phyloP scores from a whole-genome alignment of 1,140 invertebrate genomes.

The Achatina immaculata region DNA sequence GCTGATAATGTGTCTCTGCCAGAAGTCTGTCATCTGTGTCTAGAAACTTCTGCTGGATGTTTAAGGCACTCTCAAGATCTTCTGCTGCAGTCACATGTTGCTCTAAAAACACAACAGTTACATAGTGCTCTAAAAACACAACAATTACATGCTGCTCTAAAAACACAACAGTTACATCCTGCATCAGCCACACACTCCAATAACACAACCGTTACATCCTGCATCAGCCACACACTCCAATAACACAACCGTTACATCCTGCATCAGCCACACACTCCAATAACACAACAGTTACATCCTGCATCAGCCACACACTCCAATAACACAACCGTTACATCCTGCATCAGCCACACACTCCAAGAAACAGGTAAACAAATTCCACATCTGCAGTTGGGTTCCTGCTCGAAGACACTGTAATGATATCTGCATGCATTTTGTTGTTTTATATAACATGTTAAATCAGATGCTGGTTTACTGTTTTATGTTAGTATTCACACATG shows the following conservation, averaged over 20 bases:
- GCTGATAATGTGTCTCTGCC: slow-evolving; percentile 36
- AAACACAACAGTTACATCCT: not conserved
- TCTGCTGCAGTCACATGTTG: slow-evolving; percentile 33
- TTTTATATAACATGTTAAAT: too few species aligned
- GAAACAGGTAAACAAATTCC: too few species aligned
- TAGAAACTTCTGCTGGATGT: slow-evolving; percentile 31
- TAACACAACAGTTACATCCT: not conserved
- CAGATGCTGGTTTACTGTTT: too few species aligned
- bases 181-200: too few species aligned
- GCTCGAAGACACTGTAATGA: too few species aligned
- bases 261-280: too few species aligned
- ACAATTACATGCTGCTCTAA: not conserved
- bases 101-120: slow-evolving; percentile 21
- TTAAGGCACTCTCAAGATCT: slow-evolving; percentile 30
- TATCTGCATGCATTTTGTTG: too few species aligned
- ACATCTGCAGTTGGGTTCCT: too few species aligned
- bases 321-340: too few species aligned
- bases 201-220: too few species aligned
- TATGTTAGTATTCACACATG: too few species aligned
- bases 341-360: slow-evolving; percentile 26
- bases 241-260: not conserved
- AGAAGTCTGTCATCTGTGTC: slow-evolving; percentile 14
- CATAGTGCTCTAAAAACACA: not conserved
- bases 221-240: slow-evolving; percentile 26
- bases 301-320: too few species aligned